Evolutionary conservation across 2,113 vertebrate genomes (phyloP).

Genomic region (Platysteira castanea): DNA sequence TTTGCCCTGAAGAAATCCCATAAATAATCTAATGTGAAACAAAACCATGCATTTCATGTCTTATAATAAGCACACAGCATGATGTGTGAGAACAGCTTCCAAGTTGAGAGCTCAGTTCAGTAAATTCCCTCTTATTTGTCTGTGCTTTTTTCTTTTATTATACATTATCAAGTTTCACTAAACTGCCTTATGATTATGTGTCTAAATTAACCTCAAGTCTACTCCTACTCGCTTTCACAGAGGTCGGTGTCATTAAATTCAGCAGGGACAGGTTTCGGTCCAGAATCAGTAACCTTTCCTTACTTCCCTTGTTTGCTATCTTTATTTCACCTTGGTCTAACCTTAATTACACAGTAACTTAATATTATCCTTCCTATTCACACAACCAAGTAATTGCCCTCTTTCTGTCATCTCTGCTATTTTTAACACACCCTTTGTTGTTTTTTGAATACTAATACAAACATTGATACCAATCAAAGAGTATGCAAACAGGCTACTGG

Average conservation of each 20-base stretch:
- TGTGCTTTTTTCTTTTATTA: not conserved
- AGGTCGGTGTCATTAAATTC: not conserved
- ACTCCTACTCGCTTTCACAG: not conserved
- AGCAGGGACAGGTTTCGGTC: not conserved
- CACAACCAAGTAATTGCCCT: slow-evolving; percentile 60
- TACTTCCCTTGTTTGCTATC: slow-evolving; percentile 28
- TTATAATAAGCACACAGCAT: not conserved
- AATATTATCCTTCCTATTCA: slow-evolving; percentile 56
- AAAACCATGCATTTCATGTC: not conserved
- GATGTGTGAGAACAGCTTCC: not conserved
- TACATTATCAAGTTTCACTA: not conserved
- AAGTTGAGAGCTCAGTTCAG: not conserved
- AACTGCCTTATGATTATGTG: not conserved
- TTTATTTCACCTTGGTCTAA: slow-evolving; percentile 60
- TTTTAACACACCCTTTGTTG: slow-evolving; percentile 62
- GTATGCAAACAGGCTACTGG: slow-evolving; percentile 53
- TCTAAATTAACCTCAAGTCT: slow-evolving; percentile 4
- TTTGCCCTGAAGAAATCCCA: not conserved
- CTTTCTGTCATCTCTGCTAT: slow-evolving; percentile 63
- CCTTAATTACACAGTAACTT: slow-evolving; percentile 66
- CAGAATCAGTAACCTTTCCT: not conserved
- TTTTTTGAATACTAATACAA: slow-evolving; percentile 66
- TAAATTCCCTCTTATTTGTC: not conserved
- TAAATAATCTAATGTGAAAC: slow-evolving; percentile 6
- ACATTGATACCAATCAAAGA: slow-evolving; percentile 58